Conservation (phyloP, 1,140 invertebrate species). For the Asobara japonica region DNA sequence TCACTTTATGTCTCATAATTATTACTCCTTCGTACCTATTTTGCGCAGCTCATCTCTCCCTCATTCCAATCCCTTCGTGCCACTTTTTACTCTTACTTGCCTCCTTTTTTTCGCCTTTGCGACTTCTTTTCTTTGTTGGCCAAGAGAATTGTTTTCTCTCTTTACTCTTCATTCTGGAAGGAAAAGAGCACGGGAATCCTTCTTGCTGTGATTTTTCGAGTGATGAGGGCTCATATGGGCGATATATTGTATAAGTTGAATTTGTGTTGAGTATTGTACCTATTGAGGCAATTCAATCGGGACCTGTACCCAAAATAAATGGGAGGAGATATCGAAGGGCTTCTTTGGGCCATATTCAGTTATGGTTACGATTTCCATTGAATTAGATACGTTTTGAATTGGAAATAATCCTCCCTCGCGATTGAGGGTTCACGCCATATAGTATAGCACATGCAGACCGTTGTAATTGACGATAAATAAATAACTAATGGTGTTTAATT, state of each 20-base stretch:
- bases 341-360: too few species aligned
- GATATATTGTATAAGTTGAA: background rate
- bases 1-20: slow-evolving; percentile 67
- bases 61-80: background rate
- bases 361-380: too few species aligned
- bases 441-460: too few species aligned
- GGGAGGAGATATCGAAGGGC: too few species aligned
- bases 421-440: too few species aligned
- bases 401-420: too few species aligned
- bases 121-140: slow-evolving; percentile 16
- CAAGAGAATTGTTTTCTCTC: slow-evolving; percentile 23
- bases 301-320: too few species aligned
- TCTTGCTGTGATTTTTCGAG: background rate
- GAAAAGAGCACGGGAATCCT: background rate
- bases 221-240: background rate
- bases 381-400: too few species aligned
- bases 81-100: slow-evolving; percentile 10
- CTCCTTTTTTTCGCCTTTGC: slow-evolving; percentile 34
- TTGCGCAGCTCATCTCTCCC: slow-evolving; percentile 34
- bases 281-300: too few species aligned
- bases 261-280: too few species aligned
- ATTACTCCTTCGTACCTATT: slow-evolving; percentile 53
- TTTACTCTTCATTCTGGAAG: slow-evolving; percentile 6
- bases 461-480: too few species aligned
- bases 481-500: too few species aligned